A percentile compares a stretch with the other conserved stretches of the same genome.
These are phyloP conservation scores for Eudorcas thomsonii DNA, from an alignment of 2,113 vertebrate species.

Conservation along the genomic window DNA sequence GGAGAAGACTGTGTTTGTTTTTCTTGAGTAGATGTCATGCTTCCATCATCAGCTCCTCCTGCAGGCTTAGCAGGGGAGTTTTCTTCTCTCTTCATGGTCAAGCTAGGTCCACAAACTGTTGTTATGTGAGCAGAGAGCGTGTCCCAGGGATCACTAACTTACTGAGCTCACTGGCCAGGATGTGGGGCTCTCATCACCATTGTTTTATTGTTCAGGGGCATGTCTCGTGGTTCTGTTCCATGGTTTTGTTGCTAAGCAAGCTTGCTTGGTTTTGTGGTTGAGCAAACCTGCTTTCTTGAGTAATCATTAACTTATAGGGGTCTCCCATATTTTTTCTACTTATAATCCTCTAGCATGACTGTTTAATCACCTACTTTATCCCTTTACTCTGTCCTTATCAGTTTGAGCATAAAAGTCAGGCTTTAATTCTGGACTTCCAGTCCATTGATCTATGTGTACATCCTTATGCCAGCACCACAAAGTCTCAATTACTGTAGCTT, in stretches of 20 bases:
- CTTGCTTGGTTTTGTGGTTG: not conserved
- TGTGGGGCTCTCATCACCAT: not conserved
- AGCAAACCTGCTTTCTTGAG: not conserved
- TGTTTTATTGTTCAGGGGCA: not conserved
- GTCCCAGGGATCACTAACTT: not conserved
- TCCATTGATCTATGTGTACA: not conserved
- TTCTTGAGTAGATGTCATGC: not conserved
- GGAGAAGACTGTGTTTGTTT: not conserved
- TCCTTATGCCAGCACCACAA: not conserved
- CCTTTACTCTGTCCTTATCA: not conserved
- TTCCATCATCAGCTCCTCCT: not conserved
- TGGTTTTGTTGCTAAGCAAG: not conserved
- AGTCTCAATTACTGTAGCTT: not conserved
- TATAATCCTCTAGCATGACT: not conserved
- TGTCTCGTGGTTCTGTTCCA: not conserved
- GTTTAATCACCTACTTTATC: not conserved
- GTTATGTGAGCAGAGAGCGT: not conserved
- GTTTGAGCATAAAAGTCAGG: not conserved
- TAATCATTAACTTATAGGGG: not conserved
- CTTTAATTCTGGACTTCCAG: not conserved
- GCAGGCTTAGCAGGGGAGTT: not conserved
- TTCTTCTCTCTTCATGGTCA: not conserved
- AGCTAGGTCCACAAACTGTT: not conserved
- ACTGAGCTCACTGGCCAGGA: not conserved
- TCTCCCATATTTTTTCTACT: not conserved